phyloP scores from a whole-genome alignment of 1,140 invertebrate genomes.

The Tyrophagus putrescentiae region DNA sequence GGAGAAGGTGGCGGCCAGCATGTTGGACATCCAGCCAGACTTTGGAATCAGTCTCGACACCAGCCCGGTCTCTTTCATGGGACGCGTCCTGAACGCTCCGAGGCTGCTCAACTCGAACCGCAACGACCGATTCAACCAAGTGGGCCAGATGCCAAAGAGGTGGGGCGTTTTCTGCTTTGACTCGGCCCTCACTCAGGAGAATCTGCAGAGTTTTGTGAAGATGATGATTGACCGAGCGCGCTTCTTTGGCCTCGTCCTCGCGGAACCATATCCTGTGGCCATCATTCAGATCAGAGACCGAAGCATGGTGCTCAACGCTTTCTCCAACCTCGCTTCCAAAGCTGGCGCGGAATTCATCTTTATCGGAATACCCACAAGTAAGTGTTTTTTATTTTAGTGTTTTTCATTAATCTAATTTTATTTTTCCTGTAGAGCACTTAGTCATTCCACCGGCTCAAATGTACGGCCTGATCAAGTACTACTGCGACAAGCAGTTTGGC shows the following conservation, averaged over 20 bases:
- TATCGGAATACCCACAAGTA: neutral
- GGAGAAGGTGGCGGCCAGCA: neutral
- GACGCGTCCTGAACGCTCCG: neutral
- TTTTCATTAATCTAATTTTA: neutral
- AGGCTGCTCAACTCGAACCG: neutral
- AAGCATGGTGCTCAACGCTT: too few relatives aligned
- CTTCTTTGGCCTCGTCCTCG: too few relatives aligned
- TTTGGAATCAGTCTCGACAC: neutral
- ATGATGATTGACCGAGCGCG: too few relatives aligned
- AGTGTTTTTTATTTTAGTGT: neutral
- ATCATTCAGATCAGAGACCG: too few relatives aligned
- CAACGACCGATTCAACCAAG: neutral
- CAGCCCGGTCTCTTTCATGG: neutral
- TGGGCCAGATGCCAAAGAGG: neutral
- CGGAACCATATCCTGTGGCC: too few relatives aligned
- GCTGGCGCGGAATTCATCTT: neutral
- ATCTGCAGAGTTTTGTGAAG: neutral
- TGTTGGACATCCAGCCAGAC: neutral
- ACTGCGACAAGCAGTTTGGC: constrained; percentile 53
- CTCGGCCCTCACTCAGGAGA: neutral
- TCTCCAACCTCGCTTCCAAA: too few relatives aligned
- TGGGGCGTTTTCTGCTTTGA: neutral
- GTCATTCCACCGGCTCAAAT: neutral
- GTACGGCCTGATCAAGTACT: constrained; percentile 47
- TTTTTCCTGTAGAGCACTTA: neutral